Percentiles rank a stretch among this genome's conserved stretches.
phyloP scores from a whole-genome alignment of 2,113 vertebrate species.

The Channa argus region DNA sequence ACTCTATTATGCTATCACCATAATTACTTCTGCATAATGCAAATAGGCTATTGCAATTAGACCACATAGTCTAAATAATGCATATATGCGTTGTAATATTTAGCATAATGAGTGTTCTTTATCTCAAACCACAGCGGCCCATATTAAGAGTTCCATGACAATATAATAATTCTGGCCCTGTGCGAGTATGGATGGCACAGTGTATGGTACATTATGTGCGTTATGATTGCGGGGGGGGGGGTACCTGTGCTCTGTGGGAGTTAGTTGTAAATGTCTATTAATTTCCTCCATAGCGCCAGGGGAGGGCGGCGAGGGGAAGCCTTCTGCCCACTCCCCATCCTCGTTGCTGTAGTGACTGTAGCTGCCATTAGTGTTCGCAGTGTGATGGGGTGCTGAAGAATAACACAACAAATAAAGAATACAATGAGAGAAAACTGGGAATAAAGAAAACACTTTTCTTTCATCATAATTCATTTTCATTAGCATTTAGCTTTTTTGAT shows the following conservation, averaged over 20 bases:
- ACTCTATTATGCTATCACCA: conserved; percentile 19
- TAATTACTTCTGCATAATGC: conserved; percentile 60
- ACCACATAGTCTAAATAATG: conserved; percentile 55
- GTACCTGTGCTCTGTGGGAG: conserved; percentile 53
- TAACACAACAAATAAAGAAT: background rate
- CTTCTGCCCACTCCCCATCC: conserved; percentile 21
- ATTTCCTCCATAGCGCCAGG: conserved; percentile 58
- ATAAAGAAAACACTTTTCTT: background rate
- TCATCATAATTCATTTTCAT: background rate
- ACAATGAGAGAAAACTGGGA: conserved; percentile 10
- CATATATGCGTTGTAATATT: conserved; percentile 47
- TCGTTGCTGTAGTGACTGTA: conserved; percentile 51
- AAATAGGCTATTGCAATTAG: conserved; percentile 59
- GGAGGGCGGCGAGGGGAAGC: conserved; percentile 67
- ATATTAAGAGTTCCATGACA: conserved; percentile 45
- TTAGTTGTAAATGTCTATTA: conserved; percentile 33
- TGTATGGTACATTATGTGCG: background rate
- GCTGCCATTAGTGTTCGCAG: conserved; percentile 26
- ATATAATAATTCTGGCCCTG: conserved; percentile 51
- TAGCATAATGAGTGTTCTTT: conserved; percentile 57
- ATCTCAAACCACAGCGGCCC: conserved; percentile 39
- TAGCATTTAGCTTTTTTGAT: background rate
- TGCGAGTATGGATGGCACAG: conserved; percentile 21
- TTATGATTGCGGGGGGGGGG: background rate
- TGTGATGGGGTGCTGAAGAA: conserved; percentile 28